phyloP scores from a whole-genome alignment of 2,888 invertebrate genomes.

The Punctoribates punctum region DNA sequence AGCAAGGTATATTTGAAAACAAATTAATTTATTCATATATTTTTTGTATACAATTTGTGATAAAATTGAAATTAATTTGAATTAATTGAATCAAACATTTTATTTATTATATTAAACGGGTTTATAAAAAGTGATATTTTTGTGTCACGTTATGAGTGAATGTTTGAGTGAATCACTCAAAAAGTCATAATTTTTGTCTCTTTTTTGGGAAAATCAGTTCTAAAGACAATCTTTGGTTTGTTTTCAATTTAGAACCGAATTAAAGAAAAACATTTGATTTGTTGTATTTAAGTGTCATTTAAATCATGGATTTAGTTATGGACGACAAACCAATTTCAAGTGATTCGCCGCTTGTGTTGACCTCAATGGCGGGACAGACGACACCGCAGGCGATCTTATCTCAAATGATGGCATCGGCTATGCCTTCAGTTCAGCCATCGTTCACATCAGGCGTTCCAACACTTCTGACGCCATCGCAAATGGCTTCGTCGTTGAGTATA shows the following conservation, averaged over 20 bases:
- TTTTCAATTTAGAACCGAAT: neutral
- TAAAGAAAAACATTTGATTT: neutral
- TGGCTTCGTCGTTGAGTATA: constrained; percentile 32
- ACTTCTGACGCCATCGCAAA: constrained; percentile 33
- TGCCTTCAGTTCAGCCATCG: constrained; percentile 8
- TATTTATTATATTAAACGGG: too few species aligned
- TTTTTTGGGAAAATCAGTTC: neutral
- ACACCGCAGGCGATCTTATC: neutral
- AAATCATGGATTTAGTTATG: constrained; percentile 20
- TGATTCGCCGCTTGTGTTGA: constrained; percentile 34
- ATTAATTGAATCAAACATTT: too few species aligned
- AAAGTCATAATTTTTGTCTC: neutral
- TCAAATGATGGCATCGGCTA: constrained; percentile 16
- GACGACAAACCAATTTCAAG: constrained; percentile 25
- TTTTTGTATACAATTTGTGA: too few species aligned
- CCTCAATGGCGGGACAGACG: neutral
- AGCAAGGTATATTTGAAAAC: too few species aligned
- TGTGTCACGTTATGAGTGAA: too few species aligned
- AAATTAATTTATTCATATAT: too few species aligned
- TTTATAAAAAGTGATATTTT: too few species aligned
- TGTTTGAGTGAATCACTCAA: too few species aligned
- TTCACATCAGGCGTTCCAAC: constrained; percentile 40
- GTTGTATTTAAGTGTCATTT: neutral
- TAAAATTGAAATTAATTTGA: too few species aligned
- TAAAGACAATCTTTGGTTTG: neutral